Base-by-base conservation (phyloP, 2,113 vertebrate species). In the Paramormyrops kingsleyae region DNA sequence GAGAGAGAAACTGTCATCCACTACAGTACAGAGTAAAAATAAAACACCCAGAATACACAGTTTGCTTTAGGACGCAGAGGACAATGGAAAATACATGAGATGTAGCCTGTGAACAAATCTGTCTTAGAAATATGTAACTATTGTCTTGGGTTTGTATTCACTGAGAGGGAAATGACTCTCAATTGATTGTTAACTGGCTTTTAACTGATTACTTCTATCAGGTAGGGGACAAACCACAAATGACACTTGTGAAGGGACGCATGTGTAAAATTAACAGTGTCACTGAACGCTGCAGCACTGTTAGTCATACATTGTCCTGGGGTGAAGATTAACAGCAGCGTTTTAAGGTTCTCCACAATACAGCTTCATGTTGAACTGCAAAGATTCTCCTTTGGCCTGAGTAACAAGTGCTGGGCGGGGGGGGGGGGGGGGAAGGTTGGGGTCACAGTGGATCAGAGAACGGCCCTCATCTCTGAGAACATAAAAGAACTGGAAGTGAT, bases 1-100 rank as follows among this genome's bases (percentile, higher is more conserved):
- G 83, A 84, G n/a, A 92, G 46, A 62, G 50, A 42, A 84, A 90
- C 80, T 74, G 70, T 87, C 53, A 80, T 46, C 39, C 88, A 59
- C 49, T 84, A 24, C 83, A 84, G 83, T 84, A 1, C 83, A 84
- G 8, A 84, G 7, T 84, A n/a, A 47, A 47, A 84, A 19, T 21
- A 83, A 83, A 77, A 19, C 70, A 77, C 46, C 39, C 42, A 46
- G 19, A 47, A 47, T 47, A 0, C 21, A 12, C 39, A 8, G 19
- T 13, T n/a, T 84, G 39, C 9, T 84, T 24, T 46, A n/a, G 1
- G 24, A 10, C 4, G n/a, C 35, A n/a, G 44, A 47, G 12, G 8
- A 46, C 77, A 83, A 44, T 19, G 77, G 77, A 19, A 83, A 83
- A 70, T 13, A 31, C 62, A 80, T 80, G 5, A 35, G 13, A 42